These are phyloP conservation scores for Limosa lapponica DNA, from an alignment of 2,797 vertebrate species.

Conservation along the genomic window DNA sequence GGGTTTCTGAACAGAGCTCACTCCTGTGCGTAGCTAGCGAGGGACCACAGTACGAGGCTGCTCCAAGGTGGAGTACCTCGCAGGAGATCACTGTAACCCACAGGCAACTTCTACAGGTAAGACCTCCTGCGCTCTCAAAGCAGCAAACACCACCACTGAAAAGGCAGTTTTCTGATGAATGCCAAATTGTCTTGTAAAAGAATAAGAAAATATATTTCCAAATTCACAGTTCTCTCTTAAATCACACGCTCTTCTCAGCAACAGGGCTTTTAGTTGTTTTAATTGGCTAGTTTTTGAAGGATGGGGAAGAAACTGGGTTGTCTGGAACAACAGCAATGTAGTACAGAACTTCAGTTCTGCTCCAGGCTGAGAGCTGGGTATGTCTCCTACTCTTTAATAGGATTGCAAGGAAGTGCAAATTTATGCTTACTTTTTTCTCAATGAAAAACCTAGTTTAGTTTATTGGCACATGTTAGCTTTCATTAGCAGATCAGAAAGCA, in stretches of 20 bases:
- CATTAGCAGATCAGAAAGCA: neutral
- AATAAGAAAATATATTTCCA: neutral
- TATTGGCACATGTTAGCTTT: neutral
- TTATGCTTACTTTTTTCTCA: neutral
- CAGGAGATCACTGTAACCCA: neutral
- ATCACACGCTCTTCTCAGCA: neutral
- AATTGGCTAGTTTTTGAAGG: neutral
- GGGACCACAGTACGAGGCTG: neutral
- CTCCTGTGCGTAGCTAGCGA: accelerated
- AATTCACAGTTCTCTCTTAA: neutral
- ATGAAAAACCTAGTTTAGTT: neutral
- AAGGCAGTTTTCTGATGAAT: neutral
- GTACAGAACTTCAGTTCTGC: neutral
- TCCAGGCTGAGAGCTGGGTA: neutral
- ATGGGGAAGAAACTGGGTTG: neutral
- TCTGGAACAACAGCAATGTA: neutral
- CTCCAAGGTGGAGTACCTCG: accelerated
- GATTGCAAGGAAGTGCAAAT: neutral
- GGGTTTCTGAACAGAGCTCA: neutral
- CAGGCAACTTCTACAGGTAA: neutral
- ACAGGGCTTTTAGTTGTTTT: neutral
- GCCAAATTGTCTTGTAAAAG: neutral
- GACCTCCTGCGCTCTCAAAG: neutral
- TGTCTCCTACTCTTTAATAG: neutral
- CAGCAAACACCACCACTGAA: neutral